Base-by-base conservation (phyloP, 2,113 vertebrate genomes). In the Boleophthalmus pectinirostris region DNA sequence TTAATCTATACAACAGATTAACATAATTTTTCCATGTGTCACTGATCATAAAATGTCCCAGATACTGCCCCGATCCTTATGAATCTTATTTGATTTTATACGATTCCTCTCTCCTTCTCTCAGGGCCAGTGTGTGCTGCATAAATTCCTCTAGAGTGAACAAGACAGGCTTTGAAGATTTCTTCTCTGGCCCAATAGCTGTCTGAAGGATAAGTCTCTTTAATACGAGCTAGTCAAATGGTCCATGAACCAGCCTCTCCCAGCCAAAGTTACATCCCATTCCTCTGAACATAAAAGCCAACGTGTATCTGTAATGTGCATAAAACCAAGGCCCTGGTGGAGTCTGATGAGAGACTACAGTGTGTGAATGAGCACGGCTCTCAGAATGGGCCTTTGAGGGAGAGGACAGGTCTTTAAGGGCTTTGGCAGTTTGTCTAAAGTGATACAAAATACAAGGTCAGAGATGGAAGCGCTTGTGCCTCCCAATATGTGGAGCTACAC, bases 231-330 rank as follows among this genome's bases (percentile, higher is more conserved):
- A 47, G 69, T 65, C 56, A 80, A 75, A 78, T 49, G 70, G 71
- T 49, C 35, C 13, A 3, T 70, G 69, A 75, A 68, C 24, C 67
- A 33, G 18, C 73, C 38, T 47, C 49, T 21, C 49, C 64, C 29
- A 11, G 15, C 46, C 66, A 25, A 38, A 5, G 75, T 66, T 75
- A 77, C 66, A 81, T 65, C 56, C 45, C 8, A 46, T 69, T 73
- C 76, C 69, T 24, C 64, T 24, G 67, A 64, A 67, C 58, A 75
- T 80, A 82, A 83, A 76, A 79, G 33, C 49, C 68, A 25, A 46
- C 9, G 29, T 76, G 57, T 58, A 66, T 70, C 70, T 73, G 57
- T 49, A 72, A 70, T 72, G 54, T 68, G 66, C 63, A 63, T 71
- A 66, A 79, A 79, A 72, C n/a, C 2, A 24, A 67, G 56, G 65